These are phyloP conservation scores for Musca domestica DNA, from an alignment of 1,140 invertebrate genomes.

Conservation along the genomic window DNA sequence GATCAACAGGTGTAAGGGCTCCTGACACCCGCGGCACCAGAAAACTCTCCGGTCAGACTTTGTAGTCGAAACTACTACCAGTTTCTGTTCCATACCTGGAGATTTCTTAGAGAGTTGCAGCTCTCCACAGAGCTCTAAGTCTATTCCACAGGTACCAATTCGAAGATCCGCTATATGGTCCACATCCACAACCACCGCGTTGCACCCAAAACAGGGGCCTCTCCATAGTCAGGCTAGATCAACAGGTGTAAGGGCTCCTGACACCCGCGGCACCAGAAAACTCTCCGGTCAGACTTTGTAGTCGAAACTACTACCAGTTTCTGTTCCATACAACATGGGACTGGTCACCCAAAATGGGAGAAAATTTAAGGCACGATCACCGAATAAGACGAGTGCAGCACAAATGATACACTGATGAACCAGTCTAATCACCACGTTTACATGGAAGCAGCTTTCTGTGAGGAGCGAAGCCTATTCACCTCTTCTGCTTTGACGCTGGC, in stretches of 20 bases:
- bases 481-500: too few species aligned
- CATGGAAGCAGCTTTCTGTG: too few species aligned
- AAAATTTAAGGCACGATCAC: not conserved
- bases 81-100: too few species aligned
- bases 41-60: slow-evolving; percentile 3
- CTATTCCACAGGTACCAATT: too few species aligned
- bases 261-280: not conserved
- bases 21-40: slow-evolving; percentile 7
- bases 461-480: too few species aligned
- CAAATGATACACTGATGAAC: too few species aligned
- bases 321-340: slow-evolving; percentile 5
- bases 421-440: too few species aligned
- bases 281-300: slow-evolving; percentile 10
- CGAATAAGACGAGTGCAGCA: not conserved
- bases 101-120: too few species aligned
- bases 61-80: not conserved
- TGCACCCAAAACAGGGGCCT: not conserved
- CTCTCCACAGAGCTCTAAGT: too few species aligned
- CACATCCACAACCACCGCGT: not conserved
- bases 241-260: not conserved
- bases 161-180: too few species aligned
- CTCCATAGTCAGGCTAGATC: not conserved
- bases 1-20: not conserved
- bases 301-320: slow-evolving; percentile 14
- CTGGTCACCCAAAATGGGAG: slow-evolving; percentile 8